A percentile compares a stretch with the other conserved stretches of the same genome.
Evolutionary conservation across 1,140 invertebrate species (phyloP).

Genomic region (Trichomalopsis sarcophagae): DNA sequence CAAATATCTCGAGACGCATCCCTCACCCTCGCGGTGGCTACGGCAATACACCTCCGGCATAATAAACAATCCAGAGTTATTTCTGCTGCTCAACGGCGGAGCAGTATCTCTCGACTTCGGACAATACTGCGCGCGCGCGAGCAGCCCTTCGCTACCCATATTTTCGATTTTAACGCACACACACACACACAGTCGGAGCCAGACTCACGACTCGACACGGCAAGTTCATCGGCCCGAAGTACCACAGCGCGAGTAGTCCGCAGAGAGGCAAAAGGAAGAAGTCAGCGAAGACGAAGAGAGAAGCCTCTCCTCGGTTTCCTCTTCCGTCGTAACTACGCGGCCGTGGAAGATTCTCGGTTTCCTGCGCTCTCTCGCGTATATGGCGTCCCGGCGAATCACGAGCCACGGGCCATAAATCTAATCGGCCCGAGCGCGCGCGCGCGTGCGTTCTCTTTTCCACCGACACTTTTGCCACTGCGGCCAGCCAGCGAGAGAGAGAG

Average conservation of each 20-base stretch:
- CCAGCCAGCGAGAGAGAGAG: background rate
- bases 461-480: conserved; percentile 47
- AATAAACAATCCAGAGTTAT: conserved; percentile 45
- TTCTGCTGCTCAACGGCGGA: background rate
- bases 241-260: background rate
- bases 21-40: background rate
- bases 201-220: background rate
- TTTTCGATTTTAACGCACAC: conserved; percentile 36
- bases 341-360: conserved; percentile 50
- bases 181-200: background rate
- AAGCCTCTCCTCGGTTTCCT: conserved; percentile 39
- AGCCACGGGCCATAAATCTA: conserved; percentile 59
- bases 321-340: conserved; percentile 51
- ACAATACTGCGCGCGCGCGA: background rate
- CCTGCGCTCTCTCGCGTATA: conserved; percentile 32
- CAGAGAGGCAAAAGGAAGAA: conserved; percentile 4
- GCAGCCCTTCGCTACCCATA: conserved; percentile 10
- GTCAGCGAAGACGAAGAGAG: background rate
- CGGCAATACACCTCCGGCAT: background rate
- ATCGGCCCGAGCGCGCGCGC: conserved; percentile 50
- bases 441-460: conserved; percentile 45
- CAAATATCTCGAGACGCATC: conserved; percentile 14
- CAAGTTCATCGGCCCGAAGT: conserved; percentile 34
- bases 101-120: background rate
- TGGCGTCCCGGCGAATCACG: conserved; percentile 49